These are phyloP conservation scores for Plectropomus leopardus DNA, from an alignment of 2,113 vertebrate species.

Conservation along the genomic window DNA sequence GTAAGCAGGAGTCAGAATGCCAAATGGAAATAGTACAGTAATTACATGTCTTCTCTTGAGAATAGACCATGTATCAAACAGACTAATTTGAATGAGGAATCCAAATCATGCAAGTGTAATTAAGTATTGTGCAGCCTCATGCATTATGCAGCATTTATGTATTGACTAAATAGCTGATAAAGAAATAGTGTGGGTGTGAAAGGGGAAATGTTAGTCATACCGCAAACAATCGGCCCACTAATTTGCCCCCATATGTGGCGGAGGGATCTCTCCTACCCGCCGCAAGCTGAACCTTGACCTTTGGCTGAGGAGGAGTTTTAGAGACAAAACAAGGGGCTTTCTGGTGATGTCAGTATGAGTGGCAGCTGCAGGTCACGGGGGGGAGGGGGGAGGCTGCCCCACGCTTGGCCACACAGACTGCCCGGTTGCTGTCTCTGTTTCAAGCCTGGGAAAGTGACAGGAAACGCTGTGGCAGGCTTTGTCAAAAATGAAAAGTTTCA, in stretches of 20 bases:
- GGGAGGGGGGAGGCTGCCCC: slow-evolving; percentile 54
- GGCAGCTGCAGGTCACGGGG: slow-evolving; percentile 73
- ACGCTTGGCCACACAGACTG: slow-evolving; percentile 74
- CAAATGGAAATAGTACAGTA: slow-evolving; percentile 72
- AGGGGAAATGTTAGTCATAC: slow-evolving; percentile 51
- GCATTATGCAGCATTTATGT: slow-evolving; percentile 73
- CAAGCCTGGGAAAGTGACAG: slow-evolving; percentile 71
- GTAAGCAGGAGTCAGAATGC: slow-evolving; percentile 51
- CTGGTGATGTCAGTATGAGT: slow-evolving; percentile 70
- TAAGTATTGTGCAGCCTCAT: slow-evolving; percentile 76
- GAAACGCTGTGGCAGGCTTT: slow-evolving; percentile 32
- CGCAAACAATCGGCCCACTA: slow-evolving; percentile 37
- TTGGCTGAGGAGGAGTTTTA: slow-evolving; percentile 36
- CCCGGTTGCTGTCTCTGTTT: slow-evolving; percentile 26
- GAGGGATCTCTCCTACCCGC: slow-evolving; percentile 52
- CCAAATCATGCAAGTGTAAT: slow-evolving; percentile 77
- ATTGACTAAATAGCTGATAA: slow-evolving; percentile 78
- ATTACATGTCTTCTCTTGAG: slow-evolving; percentile 75
- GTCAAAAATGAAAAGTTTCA: slow-evolving; percentile 19
- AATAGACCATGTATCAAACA: slow-evolving; percentile 70
- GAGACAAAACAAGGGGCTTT: slow-evolving; percentile 67
- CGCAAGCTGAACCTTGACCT: slow-evolving; percentile 74
- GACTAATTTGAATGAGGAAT: slow-evolving; percentile 73
- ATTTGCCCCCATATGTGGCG: slow-evolving; percentile 61
- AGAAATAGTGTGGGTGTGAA: slow-evolving; percentile 63